Conservation (phyloP, 1,140 invertebrate species). For the Drosophila navojoa region DNA sequence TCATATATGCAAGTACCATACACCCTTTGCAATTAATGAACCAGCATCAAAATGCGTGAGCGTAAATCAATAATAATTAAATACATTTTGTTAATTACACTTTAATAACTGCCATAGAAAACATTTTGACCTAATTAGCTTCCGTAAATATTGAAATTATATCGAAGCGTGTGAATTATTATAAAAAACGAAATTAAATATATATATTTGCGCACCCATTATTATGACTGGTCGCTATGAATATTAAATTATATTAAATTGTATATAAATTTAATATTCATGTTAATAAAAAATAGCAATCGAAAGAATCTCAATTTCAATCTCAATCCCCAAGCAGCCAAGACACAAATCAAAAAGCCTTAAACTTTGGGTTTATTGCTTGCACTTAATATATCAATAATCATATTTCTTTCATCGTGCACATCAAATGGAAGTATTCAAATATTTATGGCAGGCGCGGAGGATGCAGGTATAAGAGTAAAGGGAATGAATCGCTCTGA, state of each 20-base stretch:
- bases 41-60: background rate
- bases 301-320: background rate
- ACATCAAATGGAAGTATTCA: slow-evolving; percentile 8
- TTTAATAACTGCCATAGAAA: background rate
- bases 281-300: background rate
- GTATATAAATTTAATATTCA: too few relatives aligned
- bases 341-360: background rate
- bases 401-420: background rate
- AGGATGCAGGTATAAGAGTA: background rate
- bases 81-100: slow-evolving; percentile 1
- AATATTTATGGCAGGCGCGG: background rate
- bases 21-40: too few relatives aligned
- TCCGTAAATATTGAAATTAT: background rate
- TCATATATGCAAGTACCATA: too few relatives aligned
- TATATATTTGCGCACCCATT: too few relatives aligned
- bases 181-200: too few relatives aligned
- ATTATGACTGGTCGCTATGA: too few relatives aligned
- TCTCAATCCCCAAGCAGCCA: background rate
- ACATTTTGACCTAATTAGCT: background rate
- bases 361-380: too few relatives aligned
- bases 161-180: too few relatives aligned
- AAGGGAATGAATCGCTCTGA: background rate
- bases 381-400: background rate
- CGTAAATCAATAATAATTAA: background rate
- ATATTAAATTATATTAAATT: too few relatives aligned